These are phyloP conservation scores for Anabas testudineus DNA, from an alignment of 2,797 vertebrate genomes.

Conservation along the genomic window DNA sequence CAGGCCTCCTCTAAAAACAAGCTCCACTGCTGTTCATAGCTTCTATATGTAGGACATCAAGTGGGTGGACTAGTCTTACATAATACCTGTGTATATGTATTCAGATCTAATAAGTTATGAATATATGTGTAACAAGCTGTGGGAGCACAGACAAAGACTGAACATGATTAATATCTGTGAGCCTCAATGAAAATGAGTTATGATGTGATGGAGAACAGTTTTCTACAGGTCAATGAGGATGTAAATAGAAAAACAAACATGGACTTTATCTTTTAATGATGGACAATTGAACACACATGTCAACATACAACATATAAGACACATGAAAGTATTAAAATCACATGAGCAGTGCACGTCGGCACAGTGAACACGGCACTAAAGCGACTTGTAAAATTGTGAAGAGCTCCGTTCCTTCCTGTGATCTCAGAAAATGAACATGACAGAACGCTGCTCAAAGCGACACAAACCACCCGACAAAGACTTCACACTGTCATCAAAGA, in stretches of 20 bases:
- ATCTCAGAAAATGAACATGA: slow-evolving; percentile 55
- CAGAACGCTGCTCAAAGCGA: slow-evolving; percentile 52
- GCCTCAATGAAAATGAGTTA: slow-evolving; percentile 33
- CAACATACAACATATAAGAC: background rate
- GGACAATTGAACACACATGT: background rate
- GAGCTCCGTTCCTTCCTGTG: slow-evolving; percentile 29
- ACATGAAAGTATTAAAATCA: background rate
- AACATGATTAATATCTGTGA: slow-evolving; percentile 39
- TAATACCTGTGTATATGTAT: slow-evolving; percentile 52
- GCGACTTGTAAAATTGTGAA: slow-evolving; percentile 25
- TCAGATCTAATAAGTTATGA: slow-evolving; percentile 48
- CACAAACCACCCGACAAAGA: slow-evolving; percentile 48
- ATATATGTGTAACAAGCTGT: slow-evolving; percentile 43
- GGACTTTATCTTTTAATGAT: background rate
- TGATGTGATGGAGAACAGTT: background rate
- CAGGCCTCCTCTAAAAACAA: slow-evolving; percentile 37
- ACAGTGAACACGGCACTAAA: slow-evolving; percentile 6
- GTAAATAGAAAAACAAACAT: no score
- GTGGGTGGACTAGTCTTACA: slow-evolving; percentile 63
- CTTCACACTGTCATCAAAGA: slow-evolving; percentile 56
- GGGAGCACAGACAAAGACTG: slow-evolving; percentile 36
- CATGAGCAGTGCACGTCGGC: slow-evolving; percentile 8
- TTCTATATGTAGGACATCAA: slow-evolving; percentile 54
- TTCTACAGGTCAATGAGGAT: background rate
- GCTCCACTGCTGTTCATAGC: slow-evolving; percentile 40